Percentiles rank a stretch among this genome's conserved stretches.
Evolutionary conservation across 2,797 vertebrate species (phyloP).

Genomic region (Threskiornis aethiopicus): DNA sequence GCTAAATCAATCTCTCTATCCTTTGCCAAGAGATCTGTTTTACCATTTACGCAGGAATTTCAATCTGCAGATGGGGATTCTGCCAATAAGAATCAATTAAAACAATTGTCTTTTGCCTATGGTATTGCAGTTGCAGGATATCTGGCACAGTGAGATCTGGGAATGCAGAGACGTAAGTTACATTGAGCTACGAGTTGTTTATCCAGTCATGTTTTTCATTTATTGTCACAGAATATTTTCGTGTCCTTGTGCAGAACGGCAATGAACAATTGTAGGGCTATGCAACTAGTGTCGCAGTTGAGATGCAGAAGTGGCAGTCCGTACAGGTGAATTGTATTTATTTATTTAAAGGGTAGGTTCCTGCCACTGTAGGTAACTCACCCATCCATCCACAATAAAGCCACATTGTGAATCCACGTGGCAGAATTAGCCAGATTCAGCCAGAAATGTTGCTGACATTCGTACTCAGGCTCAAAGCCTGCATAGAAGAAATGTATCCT

Average conservation of each 20-base stretch:
- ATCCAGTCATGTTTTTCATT: neutral
- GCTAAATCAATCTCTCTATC: slow-evolving; percentile 31
- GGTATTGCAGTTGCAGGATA: neutral
- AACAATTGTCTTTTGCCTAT: neutral
- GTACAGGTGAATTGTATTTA: neutral
- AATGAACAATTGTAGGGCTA: neutral
- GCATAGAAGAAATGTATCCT: neutral
- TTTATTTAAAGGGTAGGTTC: neutral
- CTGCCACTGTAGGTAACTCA: neutral
- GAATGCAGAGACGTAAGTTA: neutral
- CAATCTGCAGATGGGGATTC: neutral
- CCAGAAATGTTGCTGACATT: neutral
- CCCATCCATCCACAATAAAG: neutral
- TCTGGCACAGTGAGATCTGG: neutral
- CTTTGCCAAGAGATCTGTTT: slow-evolving; percentile 53
- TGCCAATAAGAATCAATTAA: slow-evolving; percentile 48
- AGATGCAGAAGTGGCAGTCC: neutral
- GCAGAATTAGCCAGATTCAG: neutral
- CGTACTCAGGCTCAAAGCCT: neutral
- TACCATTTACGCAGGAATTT: slow-evolving; percentile 32
- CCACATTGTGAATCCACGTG: neutral
- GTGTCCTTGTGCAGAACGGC: neutral
- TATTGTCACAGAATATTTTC: neutral
- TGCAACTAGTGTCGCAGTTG: neutral
- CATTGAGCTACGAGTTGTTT: neutral